Base-by-base conservation (phyloP, 2,888 invertebrate species). In the Caenorhabditis afra region DNA sequence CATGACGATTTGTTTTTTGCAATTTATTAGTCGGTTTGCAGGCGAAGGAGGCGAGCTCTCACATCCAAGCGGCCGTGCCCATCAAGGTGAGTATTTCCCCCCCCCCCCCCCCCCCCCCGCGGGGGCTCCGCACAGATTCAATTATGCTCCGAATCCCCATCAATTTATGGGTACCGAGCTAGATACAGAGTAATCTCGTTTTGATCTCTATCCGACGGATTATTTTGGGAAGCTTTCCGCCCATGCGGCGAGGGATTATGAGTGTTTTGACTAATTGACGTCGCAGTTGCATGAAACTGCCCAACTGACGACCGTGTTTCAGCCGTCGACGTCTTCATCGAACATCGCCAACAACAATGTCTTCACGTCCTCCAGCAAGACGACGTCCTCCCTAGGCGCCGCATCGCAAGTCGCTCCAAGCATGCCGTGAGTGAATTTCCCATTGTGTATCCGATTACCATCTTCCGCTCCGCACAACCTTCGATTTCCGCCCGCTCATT, bases 41-140 rank as follows among this genome's bases (percentile, higher is more conserved):
- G 84, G 89, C 89, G 8, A 86, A 87, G 76, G 84, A 87, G 61
- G 89, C 88, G 39, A 79, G 86, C 37, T 88, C 85, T 59, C 88
- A 89, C 67, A 70, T 88, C 55, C 81, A 81, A 71, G 66, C 83
- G 35, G 87, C 85, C 41, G 86, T 86, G 44, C 84, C 85, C n/a
- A 80, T 82, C 29, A 67, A 75, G 66, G 75, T 75, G 81, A 67
- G 75, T 52, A n/a, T n/a, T n/a, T n/a, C n/a, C n/a, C n/a, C n/a
- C 45, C 53, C 45, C 39, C 44, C 23, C n/a, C 71, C 76, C 16
- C 37, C 41, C 20, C 62, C 58, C 10, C 41, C 41, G 35, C 47
- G 37, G 47, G 18, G 59, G 44, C 57, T 49, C 58, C 55, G 58
- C 58, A 35, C 44, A 20, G 55, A 74, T 74, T 74, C 65, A 71